phyloP scores from a whole-genome alignment of 2,797 vertebrate genomes.

The Sebastes taczanowskii region DNA sequence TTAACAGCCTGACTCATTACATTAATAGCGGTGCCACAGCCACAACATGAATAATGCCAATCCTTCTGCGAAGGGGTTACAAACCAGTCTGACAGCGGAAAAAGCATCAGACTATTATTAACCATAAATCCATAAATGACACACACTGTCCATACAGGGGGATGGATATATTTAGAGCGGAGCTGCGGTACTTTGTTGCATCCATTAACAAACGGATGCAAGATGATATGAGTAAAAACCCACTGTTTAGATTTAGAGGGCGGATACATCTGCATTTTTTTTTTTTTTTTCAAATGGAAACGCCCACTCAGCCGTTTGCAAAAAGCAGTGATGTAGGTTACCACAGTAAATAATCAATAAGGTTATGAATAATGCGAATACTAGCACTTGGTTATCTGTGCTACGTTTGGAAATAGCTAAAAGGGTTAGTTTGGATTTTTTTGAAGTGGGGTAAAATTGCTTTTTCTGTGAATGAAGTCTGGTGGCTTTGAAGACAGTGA shows the following conservation, averaged over 20 bases:
- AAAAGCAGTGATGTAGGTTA: too few relatives aligned
- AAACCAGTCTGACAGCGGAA: slow-evolving; percentile 44
- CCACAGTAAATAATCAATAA: neutral
- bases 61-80: slow-evolving; percentile 54
- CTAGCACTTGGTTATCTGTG: too few relatives aligned
- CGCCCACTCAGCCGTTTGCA: neutral
- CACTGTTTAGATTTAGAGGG: slow-evolving; percentile 11
- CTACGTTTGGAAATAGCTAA: too few relatives aligned
- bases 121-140: slow-evolving; percentile 68
- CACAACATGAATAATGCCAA: slow-evolving; percentile 64
- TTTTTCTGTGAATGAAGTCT: neutral
- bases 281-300: neutral
- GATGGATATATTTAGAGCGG: slow-evolving; percentile 25
- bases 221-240: slow-evolving; percentile 30
- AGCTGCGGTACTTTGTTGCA: slow-evolving; percentile 4
- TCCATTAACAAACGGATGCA: slow-evolving; percentile 25
- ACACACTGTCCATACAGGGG: slow-evolving; percentile 27
- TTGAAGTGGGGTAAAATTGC: too few relatives aligned
- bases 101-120: slow-evolving; percentile 59
- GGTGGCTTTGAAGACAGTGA: neutral
- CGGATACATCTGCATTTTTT: neutral
- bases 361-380: neutral
- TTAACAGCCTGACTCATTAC: slow-evolving; percentile 78
- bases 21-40: slow-evolving; percentile 63
- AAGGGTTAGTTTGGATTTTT: too few relatives aligned